Evolutionary conservation across 2,888 invertebrate genomes (phyloP), one percentile per base, ranked within the genome.

Genomic region (Marasmarcha lunaedactyla): DNA sequence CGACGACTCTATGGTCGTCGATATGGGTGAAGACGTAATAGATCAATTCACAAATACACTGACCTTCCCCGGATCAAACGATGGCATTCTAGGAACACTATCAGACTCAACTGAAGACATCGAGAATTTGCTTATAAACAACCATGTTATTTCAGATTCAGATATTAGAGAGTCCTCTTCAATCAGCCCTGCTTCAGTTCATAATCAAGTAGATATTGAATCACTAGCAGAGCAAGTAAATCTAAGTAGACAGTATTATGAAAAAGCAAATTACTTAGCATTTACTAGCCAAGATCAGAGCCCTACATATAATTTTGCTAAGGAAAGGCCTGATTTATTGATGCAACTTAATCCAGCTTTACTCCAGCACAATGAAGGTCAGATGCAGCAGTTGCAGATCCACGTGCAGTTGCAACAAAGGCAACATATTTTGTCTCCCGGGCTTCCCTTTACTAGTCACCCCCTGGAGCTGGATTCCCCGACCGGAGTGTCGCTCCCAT

Each of bases 1-100:
- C 54, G 91, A 90, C 50, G 92, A 92, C 52, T 89, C 92, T 4
- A 92, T 94, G 87, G 93, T 94, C 85, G 92, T 92, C 10, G 93
- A 93, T 59, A 88, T 93, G 84, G 90, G 90, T 25, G 90, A 90
- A 27, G 87, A 88, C 15, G 88, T 90, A 1, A 92, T 93, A 30
- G 93, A 94, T 69, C 93, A 93, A 55, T 93, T 94, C 63, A 90
- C 91, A 6, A 92, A 92, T 1, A 92, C 93, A 0, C 67, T 94
- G 39, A 92, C 93, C 38, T 91, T 94, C 60, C 89, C 90, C 36
- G 89, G 89, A 36, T 88, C 91, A 10, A 90, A 91, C 26, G 93
- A 93, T 69, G 89, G 91, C 54, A 79, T 94, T 38, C 83, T 94
- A 49, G 93, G 93, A 54, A 90, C 89, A 52, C 77, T 94, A 9